Percentiles rank a stretch among this genome's conserved stretches.
These are phyloP conservation scores for Malurus cyaneus DNA, from an alignment of 2,113 vertebrate species.

Conservation along the genomic window DNA sequence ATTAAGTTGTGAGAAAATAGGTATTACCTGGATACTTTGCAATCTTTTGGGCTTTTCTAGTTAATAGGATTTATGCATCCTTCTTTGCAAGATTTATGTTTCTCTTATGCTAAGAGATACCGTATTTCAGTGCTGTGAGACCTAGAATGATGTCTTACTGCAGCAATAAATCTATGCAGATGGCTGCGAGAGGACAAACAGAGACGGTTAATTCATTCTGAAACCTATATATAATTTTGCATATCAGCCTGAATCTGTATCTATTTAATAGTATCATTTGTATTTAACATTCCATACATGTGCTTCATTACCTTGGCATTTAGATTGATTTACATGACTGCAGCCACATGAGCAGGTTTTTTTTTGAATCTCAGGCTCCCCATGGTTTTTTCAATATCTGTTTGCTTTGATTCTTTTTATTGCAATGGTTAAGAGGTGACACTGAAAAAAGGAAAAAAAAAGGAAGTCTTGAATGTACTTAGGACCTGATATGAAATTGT, in stretches of 20 bases:
- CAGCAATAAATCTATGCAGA: slow-evolving; percentile 32
- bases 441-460: neutral
- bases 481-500: neutral
- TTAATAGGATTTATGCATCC: slow-evolving; percentile 37
- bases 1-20: neutral
- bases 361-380: neutral
- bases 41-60: slow-evolving; percentile 13
- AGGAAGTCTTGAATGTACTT: neutral
- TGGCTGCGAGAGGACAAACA: slow-evolving; percentile 11
- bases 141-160: slow-evolving; percentile 3
- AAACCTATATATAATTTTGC: slow-evolving; percentile 10
- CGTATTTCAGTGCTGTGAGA: slow-evolving; percentile 5
- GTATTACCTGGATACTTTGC: neutral
- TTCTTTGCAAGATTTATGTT: slow-evolving; percentile 1
- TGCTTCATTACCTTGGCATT: neutral
- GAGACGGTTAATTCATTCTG: slow-evolving; percentile 19
- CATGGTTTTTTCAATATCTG: neutral
- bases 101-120: neutral
- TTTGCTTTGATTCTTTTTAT: neutral
- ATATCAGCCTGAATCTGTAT: neutral
- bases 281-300: neutral
- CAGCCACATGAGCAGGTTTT: neutral
- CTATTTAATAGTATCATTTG: slow-evolving; percentile 8
- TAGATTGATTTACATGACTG: neutral
- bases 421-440: neutral